These are phyloP conservation scores for Amyelois transitella DNA, from an alignment of 1,140 invertebrate species.

Conservation along the genomic window DNA sequence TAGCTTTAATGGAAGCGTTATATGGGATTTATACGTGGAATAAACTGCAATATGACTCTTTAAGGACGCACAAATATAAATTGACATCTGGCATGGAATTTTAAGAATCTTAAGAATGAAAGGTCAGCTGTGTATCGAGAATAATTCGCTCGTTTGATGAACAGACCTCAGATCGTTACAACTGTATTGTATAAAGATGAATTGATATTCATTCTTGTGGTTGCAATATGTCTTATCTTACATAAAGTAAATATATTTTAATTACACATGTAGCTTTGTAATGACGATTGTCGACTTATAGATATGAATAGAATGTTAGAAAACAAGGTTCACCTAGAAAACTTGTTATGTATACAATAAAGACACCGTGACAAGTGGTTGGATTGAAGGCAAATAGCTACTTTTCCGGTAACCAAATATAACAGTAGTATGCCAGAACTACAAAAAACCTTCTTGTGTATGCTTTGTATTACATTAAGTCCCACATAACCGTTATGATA, in stretches of 20 bases:
- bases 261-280: no score
- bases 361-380: neutral
- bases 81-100: neutral
- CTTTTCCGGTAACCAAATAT: constrained; percentile 8
- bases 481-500: no score
- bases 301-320: no score
- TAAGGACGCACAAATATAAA: neutral
- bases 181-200: no score
- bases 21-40: neutral
- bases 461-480: no score
- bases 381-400: neutral
- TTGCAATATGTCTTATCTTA: no score
- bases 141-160: neutral
- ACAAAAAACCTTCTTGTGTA: constrained; percentile 13
- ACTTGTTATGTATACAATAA: neutral
- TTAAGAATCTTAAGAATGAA: neutral
- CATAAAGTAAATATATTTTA: no score
- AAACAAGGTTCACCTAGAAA: neutral
- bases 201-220: no score
- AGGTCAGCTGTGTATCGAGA: neutral
- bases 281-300: no score
- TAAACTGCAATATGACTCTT: neutral
- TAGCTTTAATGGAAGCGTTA: neutral
- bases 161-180: neutral
- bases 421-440: constrained; percentile 15